phyloP scores from a whole-genome alignment of 2,113 vertebrate species.

The Maccullochella peelii region DNA sequence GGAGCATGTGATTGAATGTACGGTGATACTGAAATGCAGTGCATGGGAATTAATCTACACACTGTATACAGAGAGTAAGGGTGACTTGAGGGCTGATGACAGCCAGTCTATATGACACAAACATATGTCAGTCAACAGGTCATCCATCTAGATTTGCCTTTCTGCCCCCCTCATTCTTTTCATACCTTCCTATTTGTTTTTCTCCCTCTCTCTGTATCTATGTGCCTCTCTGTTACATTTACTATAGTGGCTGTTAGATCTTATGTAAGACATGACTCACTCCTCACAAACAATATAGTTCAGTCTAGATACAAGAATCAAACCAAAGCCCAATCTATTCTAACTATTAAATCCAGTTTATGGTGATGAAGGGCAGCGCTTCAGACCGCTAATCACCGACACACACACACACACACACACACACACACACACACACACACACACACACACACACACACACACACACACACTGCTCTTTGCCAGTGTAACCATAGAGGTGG shows the following conservation, averaged over 20 bases:
- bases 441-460: conserved; percentile 1
- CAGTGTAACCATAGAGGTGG: conserved; percentile 49
- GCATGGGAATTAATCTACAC: conserved; percentile 3
- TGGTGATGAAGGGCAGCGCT: conserved; percentile 21
- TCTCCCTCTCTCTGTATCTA: not conserved
- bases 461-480: conserved; percentile 13
- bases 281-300: conserved; percentile 24
- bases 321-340: conserved; percentile 33
- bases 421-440: not conserved
- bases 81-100: conserved; percentile 19
- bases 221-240: not conserved
- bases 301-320: conserved; percentile 21
- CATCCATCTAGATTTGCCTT: conserved; percentile 12
- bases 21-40: conserved; percentile 4
- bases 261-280: conserved; percentile 47
- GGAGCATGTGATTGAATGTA: not conserved
- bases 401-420: not conserved
- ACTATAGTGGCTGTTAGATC: not conserved
- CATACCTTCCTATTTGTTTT: conserved; percentile 10
- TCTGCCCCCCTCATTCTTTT: conserved; percentile 9
- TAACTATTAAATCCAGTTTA: conserved; percentile 50
- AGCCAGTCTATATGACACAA: not conserved
- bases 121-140: conserved; percentile 26
- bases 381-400: conserved; percentile 39
- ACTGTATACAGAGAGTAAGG: not conserved